Evolutionary conservation across 2,113 vertebrate species (phyloP).

Genomic region (Entosphenus tridentatus): DNA sequence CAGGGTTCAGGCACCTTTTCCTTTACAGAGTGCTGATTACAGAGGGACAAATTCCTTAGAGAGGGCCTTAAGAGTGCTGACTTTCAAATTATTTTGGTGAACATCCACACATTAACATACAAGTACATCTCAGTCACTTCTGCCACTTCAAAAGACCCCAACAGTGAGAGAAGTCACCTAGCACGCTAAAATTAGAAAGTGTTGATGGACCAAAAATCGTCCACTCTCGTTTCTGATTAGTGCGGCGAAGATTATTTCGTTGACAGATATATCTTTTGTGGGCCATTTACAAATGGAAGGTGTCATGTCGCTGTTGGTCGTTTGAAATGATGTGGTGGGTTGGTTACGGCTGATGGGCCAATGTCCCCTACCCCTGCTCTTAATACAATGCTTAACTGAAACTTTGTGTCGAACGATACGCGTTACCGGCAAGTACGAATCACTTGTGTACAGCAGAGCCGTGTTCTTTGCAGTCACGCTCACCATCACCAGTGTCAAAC

Average conservation of each 20-base stretch:
- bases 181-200: too few relatives aligned
- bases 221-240: not conserved
- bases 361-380: not conserved
- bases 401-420: not conserved
- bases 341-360: not conserved
- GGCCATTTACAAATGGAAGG: not conserved
- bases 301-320: not conserved
- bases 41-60: too few relatives aligned
- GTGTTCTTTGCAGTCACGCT: slow-evolving; percentile 9
- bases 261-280: not conserved
- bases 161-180: too few relatives aligned
- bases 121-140: too few relatives aligned
- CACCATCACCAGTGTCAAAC: slow-evolving; percentile 54
- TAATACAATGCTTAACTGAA: not conserved
- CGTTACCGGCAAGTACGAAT: not conserved
- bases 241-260: not conserved
- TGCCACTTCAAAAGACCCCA: too few relatives aligned
- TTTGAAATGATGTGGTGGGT: not conserved
- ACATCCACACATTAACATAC: too few relatives aligned
- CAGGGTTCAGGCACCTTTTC: too few relatives aligned
- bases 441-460: not conserved
- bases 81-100: too few relatives aligned
- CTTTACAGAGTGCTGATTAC: too few relatives aligned
- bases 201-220: not conserved
- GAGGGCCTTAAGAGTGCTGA: too few relatives aligned